Conservation (phyloP, 2,113 vertebrate genomes). For the Elaphurus davidianus region DNA sequence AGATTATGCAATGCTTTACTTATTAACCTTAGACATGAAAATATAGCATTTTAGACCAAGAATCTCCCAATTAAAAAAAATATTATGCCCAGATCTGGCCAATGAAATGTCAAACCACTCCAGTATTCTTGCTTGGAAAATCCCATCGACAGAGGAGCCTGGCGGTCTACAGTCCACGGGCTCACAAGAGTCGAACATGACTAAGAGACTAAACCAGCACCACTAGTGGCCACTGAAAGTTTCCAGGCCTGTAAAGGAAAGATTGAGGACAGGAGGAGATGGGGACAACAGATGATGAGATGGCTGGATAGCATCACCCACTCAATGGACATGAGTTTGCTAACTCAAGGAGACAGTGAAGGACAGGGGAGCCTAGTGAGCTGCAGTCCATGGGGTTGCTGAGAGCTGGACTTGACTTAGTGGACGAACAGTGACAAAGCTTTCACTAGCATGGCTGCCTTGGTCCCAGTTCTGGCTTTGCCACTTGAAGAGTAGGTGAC, state of each 20-base stretch:
- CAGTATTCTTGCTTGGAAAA: background rate
- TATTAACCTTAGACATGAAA: background rate
- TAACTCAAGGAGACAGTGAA: background rate
- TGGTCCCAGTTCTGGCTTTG: background rate
- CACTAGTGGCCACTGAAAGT: background rate
- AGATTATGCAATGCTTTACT: background rate
- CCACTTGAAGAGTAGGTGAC: background rate
- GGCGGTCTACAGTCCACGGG: rapidly evolving
- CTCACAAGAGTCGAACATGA: background rate
- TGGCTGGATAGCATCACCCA: background rate
- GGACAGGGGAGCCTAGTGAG: background rate
- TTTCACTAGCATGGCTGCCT: background rate
- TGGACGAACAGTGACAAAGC: background rate
- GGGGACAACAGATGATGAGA: background rate
- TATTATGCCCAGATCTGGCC: background rate
- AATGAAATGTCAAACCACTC: background rate
- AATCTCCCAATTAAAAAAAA: background rate
- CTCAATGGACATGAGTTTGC: background rate
- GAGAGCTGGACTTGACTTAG: background rate
- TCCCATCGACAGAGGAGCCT: background rate
- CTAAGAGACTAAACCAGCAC: background rate
- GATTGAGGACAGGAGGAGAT: background rate
- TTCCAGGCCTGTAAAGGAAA: background rate
- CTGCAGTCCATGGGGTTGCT: background rate
- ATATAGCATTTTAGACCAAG: background rate